phyloP scores from a whole-genome alignment of 2,888 invertebrate species.

The Asteroscopus sphinx region DNA sequence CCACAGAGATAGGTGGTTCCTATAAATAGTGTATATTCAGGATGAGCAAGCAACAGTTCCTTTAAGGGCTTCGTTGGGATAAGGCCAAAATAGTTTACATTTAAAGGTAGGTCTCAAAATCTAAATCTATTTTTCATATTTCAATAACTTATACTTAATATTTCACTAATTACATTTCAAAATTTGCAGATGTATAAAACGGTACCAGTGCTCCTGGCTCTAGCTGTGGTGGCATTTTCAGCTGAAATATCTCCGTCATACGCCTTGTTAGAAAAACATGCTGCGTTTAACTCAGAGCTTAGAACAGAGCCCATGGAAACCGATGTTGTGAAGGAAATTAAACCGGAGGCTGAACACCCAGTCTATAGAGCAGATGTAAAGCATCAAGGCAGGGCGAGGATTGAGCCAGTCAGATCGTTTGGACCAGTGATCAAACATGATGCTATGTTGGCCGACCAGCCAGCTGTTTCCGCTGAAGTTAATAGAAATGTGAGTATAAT shows the following conservation, averaged over 20 bases:
- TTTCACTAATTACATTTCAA: not conserved
- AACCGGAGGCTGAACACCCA: slow-evolving; percentile 70
- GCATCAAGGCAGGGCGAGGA: slow-evolving; percentile 73
- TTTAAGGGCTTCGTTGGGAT: slow-evolving; percentile 48
- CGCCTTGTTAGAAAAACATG: slow-evolving; percentile 68
- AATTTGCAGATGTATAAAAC: slow-evolving; percentile 77
- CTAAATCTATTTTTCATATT: too few species aligned
- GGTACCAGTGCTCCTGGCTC: slow-evolving; percentile 57
- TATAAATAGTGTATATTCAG: slow-evolving; percentile 73
- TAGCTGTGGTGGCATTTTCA: slow-evolving; percentile 64
- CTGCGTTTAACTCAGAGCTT: slow-evolving; percentile 68
- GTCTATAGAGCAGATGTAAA: slow-evolving; percentile 74
- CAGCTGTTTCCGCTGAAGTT: slow-evolving; percentile 68
- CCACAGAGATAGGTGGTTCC: slow-evolving; percentile 37
- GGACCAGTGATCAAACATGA: slow-evolving; percentile 77
- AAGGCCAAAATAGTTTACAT: slow-evolving; percentile 39
- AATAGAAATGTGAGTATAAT: slow-evolving; percentile 77
- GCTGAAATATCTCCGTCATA: slow-evolving; percentile 76
- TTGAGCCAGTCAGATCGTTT: slow-evolving; percentile 73
- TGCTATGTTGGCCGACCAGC: slow-evolving; percentile 81
- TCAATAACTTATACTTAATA: not conserved
- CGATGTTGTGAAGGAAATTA: slow-evolving; percentile 65
- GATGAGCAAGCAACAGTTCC: slow-evolving; percentile 63
- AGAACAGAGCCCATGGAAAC: slow-evolving; percentile 66
- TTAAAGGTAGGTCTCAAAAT: slow-evolving; percentile 64